Conservation (phyloP, 2,113 vertebrate species). For the Rhinoptilus africanus region DNA sequence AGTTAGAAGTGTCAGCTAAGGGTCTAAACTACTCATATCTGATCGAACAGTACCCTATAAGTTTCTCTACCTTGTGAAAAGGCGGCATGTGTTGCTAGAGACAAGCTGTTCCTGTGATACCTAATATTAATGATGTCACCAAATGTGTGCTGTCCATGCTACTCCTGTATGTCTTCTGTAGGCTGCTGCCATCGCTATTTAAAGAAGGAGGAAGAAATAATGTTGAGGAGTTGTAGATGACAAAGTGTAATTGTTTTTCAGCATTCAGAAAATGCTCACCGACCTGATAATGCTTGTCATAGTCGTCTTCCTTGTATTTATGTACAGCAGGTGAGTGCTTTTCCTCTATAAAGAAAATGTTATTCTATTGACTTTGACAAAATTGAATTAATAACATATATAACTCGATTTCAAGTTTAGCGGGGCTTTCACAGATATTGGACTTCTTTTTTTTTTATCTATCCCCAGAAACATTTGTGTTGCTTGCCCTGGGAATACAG, state of each 20-base stretch:
- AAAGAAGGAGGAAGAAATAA: not conserved
- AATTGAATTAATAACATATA: not conserved
- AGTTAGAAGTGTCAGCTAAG: not conserved
- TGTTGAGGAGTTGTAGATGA: not conserved
- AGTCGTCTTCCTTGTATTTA: not conserved
- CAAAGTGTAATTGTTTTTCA: constrained; percentile 36
- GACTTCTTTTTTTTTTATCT: not conserved
- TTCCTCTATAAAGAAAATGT: not conserved
- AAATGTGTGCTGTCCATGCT: not conserved
- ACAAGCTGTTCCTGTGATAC: not conserved
- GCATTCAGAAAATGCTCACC: not conserved
- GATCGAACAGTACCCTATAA: not conserved
- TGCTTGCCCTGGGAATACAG: not conserved
- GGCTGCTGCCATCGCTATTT: not conserved
- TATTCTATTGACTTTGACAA: constrained; percentile 10
- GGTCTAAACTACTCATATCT: not conserved
- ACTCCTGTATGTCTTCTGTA: not conserved
- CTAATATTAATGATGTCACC: not conserved
- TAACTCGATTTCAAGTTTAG: constrained; percentile 19
- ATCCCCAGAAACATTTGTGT: not conserved
- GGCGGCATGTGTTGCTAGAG: not conserved
- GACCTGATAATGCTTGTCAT: constrained; percentile 50
- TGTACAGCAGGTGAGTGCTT: constrained; percentile 36
- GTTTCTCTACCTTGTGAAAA: not conserved
- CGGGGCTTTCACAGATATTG: constrained; percentile 30